These are phyloP conservation scores for Xenops minutus DNA, from an alignment of 2,797 vertebrate species.

Conservation along the genomic window DNA sequence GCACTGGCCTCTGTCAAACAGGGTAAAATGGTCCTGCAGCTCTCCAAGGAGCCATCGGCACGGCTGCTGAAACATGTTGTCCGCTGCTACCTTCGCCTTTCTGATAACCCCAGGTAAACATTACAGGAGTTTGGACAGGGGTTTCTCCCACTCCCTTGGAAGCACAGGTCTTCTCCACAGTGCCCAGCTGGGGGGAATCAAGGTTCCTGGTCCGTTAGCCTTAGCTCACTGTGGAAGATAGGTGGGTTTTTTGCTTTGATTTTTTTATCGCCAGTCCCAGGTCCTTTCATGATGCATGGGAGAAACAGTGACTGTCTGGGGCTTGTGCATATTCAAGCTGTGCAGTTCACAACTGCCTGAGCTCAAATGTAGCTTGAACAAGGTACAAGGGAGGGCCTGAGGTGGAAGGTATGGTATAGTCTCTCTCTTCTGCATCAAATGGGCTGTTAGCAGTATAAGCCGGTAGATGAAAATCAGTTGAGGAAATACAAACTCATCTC, in stretches of 20 bases:
- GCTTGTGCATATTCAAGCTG: neutral
- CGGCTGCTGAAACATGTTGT: conserved; percentile 95
- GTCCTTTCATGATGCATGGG: neutral
- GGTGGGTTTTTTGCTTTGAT: neutral
- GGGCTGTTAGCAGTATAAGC: neutral
- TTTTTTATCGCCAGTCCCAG: neutral
- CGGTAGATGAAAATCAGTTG: neutral
- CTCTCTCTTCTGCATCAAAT: neutral
- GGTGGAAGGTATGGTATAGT: neutral
- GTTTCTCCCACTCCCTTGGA: neutral
- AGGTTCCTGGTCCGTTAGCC: neutral
- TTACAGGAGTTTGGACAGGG: conserved; percentile 55
- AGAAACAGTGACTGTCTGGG: neutral
- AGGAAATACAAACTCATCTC: neutral
- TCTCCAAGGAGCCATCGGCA: conserved; percentile 96
- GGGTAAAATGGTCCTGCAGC: conserved; percentile 98
- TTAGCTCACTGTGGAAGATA: neutral
- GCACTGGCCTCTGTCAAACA: conserved; percentile 61
- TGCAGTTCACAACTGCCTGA: neutral
- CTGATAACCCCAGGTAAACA: conserved; percentile 96
- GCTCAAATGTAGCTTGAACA: neutral
- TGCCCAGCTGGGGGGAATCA: accelerated
- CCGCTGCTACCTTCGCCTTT: conserved; percentile 96
- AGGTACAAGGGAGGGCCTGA: neutral
- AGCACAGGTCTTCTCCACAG: neutral